phyloP scores from a whole-genome alignment of 2,113 vertebrate genomes.

The cattle (Bos taurus) region ARS-UCD2.0 NC_037342.1:33960501-33961000 shows the following conservation, averaged over 20 bases:
- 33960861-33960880: background rate
- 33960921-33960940: background rate
- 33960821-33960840: background rate
- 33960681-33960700: background rate
- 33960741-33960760: background rate
- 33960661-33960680: background rate
- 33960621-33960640: background rate
- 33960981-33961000: background rate
- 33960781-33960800: slow-evolving; percentile 3
- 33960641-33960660: background rate
- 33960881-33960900: background rate
- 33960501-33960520: background rate
- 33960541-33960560: background rate
- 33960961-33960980: background rate
- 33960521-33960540: background rate
- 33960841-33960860: background rate
- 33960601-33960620: background rate
- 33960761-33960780: background rate
- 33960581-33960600: background rate
- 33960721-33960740: background rate
- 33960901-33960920: background rate
- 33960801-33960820: background rate
- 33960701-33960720: background rate
- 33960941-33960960: background rate
- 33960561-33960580: background rate